Evolutionary conservation across 2,888 invertebrate species (phyloP).

Genomic region (Drosophila rellima): DNA sequence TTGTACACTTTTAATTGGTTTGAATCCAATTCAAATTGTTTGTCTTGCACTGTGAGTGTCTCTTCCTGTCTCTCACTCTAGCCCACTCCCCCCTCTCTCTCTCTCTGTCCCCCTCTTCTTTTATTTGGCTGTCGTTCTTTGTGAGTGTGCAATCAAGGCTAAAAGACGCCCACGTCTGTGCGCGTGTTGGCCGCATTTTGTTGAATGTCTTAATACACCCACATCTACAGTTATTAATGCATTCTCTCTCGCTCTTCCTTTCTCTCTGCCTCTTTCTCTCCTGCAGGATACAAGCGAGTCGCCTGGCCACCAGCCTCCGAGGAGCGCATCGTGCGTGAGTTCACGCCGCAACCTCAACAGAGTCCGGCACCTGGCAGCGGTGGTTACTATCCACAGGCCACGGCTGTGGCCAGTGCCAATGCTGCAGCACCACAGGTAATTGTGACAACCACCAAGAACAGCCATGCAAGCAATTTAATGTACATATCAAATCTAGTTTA

Average conservation of each 20-base stretch:
- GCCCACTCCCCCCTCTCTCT: background rate
- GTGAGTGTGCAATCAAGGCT: conserved; percentile 55
- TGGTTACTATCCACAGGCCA: conserved; percentile 68
- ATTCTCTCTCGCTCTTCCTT: conserved; percentile 11
- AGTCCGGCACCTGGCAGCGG: conserved; percentile 72
- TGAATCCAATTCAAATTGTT: conserved; percentile 77
- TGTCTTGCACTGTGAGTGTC: conserved; percentile 54
- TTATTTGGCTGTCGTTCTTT: background rate
- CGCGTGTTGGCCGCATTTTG: conserved; percentile 76
- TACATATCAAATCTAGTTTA: conserved; percentile 26
- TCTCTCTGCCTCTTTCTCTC: background rate
- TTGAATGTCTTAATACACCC: conserved; percentile 55
- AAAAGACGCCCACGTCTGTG: conserved; percentile 65
- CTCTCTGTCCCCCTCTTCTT: background rate
- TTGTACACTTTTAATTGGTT: conserved; percentile 70
- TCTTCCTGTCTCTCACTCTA: conserved; percentile 5
- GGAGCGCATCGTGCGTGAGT: conserved; percentile 88
- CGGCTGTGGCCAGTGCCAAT: conserved; percentile 34
- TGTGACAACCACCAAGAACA: conserved; percentile 16
- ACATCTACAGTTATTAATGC: conserved; percentile 17
- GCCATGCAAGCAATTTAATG: conserved; percentile 3
- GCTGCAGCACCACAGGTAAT: conserved; percentile 74
- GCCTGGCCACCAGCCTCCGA: conserved; percentile 93
- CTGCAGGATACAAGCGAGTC: conserved; percentile 92
- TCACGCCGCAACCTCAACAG: conserved; percentile 84